Evolutionary conservation across 2,113 vertebrate species (phyloP).

Genomic region (Corvus cornix): DNA sequence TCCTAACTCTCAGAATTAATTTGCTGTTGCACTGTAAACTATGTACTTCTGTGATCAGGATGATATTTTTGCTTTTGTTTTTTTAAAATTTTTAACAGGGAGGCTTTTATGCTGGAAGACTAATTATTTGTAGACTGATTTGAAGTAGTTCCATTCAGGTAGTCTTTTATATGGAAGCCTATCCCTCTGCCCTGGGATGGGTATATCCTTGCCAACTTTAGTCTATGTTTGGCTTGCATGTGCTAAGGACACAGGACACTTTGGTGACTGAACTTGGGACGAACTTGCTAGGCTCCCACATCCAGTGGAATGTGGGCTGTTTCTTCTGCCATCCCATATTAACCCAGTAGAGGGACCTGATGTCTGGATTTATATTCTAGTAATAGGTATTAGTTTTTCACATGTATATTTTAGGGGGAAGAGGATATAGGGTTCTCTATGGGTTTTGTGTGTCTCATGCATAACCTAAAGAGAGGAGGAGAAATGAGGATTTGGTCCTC

Average conservation of each 20-base stretch:
- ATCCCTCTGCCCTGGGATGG: background rate
- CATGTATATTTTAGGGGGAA: background rate
- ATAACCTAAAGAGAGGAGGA: background rate
- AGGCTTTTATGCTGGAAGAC: background rate
- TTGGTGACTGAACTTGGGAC: background rate
- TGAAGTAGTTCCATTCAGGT: background rate
- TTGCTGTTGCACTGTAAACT: background rate
- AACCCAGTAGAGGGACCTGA: conserved; percentile 42
- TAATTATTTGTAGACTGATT: background rate
- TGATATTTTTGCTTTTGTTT: background rate
- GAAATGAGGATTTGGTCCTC: background rate
- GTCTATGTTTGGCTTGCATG: accelerated
- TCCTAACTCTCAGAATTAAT: background rate
- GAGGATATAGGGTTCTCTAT: background rate
- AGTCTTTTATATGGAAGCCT: background rate
- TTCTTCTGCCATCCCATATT: background rate
- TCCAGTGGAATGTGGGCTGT: accelerated
- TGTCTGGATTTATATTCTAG: background rate
- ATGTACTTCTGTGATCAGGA: background rate
- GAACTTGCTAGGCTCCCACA: background rate
- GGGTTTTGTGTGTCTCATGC: background rate
- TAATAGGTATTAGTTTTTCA: background rate
- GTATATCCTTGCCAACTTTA: background rate
- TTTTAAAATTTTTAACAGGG: background rate
- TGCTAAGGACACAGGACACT: background rate